Conservation (phyloP, 2,888 invertebrate genomes). For the Yponomeuta malinellus region DNA sequence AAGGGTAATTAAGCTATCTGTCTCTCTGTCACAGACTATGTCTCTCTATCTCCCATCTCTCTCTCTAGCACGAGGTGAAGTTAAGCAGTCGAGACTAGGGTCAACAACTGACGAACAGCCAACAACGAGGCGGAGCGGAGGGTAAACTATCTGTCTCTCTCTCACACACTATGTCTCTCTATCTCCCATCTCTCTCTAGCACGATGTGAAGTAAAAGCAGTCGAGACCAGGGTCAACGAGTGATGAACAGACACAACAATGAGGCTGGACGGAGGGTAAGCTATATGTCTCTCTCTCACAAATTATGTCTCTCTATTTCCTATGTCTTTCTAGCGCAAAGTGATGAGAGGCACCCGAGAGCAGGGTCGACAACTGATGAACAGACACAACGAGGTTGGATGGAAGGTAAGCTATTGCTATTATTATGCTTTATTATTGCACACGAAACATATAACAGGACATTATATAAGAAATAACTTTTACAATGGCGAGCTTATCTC, state of each 20-base stretch:
- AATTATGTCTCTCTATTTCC: background rate
- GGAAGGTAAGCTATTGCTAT: slow-evolving; percentile 81
- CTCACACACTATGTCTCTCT: too few relatives aligned
- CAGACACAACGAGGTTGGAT: slow-evolving; percentile 97
- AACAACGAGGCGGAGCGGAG: too few relatives aligned
- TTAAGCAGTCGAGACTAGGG: too few relatives aligned
- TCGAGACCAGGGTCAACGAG: slow-evolving; percentile 86
- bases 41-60: background rate
- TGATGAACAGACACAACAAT: slow-evolving; percentile 58
- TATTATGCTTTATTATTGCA: too few relatives aligned
- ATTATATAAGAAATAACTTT: too few relatives aligned
- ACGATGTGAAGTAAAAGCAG: slow-evolving; percentile 67
- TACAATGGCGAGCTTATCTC: too few relatives aligned
- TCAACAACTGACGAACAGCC: too few relatives aligned
- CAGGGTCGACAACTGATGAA: slow-evolving; percentile 95
- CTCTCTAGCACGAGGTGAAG: too few relatives aligned
- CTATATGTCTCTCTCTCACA: background rate
- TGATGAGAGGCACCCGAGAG: slow-evolving; percentile 86
- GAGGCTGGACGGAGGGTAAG: slow-evolving; percentile 27
- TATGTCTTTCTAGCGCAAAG: slow-evolving; percentile 39
- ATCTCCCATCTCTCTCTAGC: background rate
- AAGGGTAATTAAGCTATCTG: slow-evolving; percentile 79
- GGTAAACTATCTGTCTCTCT: slow-evolving; percentile 28
- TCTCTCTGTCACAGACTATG: too few relatives aligned
- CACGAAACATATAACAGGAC: too few relatives aligned